Conservation (phyloP, 2,888 invertebrate genomes). For the Athetis lepigone region DNA sequence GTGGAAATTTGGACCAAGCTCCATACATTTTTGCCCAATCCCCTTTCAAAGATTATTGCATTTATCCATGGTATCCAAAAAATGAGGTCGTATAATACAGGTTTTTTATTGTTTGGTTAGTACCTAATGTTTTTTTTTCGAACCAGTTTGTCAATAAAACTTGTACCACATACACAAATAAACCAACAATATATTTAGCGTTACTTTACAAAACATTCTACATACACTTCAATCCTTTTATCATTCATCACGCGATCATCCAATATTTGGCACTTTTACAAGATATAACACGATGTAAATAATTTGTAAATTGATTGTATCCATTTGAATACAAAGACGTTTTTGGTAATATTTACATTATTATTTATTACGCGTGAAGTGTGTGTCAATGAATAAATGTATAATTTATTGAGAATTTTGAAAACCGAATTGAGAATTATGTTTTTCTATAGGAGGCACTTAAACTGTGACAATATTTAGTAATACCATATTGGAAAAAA, state of each 20-base stretch:
- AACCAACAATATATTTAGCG: background rate
- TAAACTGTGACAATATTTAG: too few species aligned
- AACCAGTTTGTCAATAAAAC: too few species aligned
- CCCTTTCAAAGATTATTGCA: too few species aligned
- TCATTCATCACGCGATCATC: constrained; percentile 11
- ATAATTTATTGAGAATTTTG: constrained; percentile 9
- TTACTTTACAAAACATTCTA: background rate
- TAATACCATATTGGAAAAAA: too few species aligned
- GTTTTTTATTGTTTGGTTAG: too few species aligned
- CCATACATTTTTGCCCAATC: too few species aligned
- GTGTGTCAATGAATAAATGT: constrained; percentile 24
- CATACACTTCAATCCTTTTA: constrained; percentile 2
- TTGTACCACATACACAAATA: background rate
- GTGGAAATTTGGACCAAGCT: too few species aligned
- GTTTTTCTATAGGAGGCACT: too few species aligned
- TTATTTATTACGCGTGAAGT: constrained; percentile 15
- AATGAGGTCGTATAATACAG: too few species aligned
- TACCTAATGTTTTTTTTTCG: too few species aligned
- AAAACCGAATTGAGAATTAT: background rate
- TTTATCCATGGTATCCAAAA: too few species aligned
- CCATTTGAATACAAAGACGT: constrained; percentile 50
- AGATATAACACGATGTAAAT: background rate
- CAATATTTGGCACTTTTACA: constrained; percentile 6
- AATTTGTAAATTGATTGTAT: constrained; percentile 18
- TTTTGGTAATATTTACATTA: background rate